Evolutionary conservation across 2,888 invertebrate species (phyloP).

Genomic region (Melitaea athalia): DNA sequence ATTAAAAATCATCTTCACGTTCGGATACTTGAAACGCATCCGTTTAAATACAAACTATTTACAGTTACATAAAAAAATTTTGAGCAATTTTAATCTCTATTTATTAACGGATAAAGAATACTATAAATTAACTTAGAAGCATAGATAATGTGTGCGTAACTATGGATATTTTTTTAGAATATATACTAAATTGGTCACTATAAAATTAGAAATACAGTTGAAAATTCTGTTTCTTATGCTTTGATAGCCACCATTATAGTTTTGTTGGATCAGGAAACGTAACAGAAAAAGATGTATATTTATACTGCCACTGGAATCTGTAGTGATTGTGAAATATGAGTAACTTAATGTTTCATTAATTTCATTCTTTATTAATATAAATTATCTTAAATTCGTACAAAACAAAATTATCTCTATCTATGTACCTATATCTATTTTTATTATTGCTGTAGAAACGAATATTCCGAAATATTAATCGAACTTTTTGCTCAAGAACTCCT

Average conservation of each 20-base stretch:
- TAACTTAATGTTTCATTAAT: slow-evolving; percentile 9
- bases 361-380: not conserved
- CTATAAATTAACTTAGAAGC: not conserved
- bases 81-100: slow-evolving; percentile 19
- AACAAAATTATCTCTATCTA: too few species aligned
- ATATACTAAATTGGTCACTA: not conserved
- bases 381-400: not conserved
- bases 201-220: not conserved
- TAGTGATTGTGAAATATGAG: slow-evolving; percentile 12
- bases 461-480: too few species aligned
- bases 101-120: not conserved
- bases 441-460: too few species aligned
- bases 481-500: too few species aligned
- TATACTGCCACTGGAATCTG: slow-evolving; percentile 12
- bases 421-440: too few species aligned
- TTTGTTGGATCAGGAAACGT: slow-evolving; percentile 27
- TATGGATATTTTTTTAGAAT: not conserved
- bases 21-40: slow-evolving; percentile 35
- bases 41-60: slow-evolving; percentile 25
- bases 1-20: slow-evolving; percentile 31
- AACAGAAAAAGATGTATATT: slow-evolving; percentile 24
- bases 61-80: slow-evolving; percentile 7
- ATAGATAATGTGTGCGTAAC: not conserved
- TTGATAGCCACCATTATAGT: slow-evolving; percentile 17
- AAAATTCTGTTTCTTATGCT: not conserved